Conservation (phyloP, 2,888 invertebrate species). For the Caenorhabditis sp. region DNA sequence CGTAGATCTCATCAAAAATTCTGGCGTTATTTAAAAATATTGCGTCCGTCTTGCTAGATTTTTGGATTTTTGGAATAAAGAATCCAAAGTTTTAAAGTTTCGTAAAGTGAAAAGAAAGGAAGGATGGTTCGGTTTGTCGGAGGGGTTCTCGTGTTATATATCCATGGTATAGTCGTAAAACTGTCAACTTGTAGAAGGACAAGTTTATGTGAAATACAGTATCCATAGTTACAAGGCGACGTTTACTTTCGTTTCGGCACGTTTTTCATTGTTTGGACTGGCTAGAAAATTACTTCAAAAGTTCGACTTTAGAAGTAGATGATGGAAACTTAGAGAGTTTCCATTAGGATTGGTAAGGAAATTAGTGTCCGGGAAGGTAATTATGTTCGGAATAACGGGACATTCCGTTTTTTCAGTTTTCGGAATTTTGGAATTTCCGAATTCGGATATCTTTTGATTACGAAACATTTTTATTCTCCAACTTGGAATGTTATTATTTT, state of each 20-base stretch:
- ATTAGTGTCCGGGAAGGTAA: too few relatives aligned
- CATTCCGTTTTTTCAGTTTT: too few relatives aligned
- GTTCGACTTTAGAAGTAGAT: too few relatives aligned
- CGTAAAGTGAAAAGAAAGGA: not conserved
- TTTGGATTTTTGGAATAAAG: too few relatives aligned
- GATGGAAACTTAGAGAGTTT: too few relatives aligned
- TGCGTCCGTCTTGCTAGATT: not conserved
- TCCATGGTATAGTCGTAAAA: slow-evolving; percentile 19
- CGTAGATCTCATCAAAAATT: slow-evolving; percentile 15
- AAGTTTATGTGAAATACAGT: slow-evolving; percentile 11
- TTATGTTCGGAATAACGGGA: too few relatives aligned
- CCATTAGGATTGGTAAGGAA: too few relatives aligned
- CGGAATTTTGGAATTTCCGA: too few relatives aligned
- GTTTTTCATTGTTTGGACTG: not conserved
- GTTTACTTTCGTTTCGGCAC: slow-evolving; percentile 3
- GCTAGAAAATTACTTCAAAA: too few relatives aligned
- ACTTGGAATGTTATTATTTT: too few relatives aligned
- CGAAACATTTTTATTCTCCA: too few relatives aligned
- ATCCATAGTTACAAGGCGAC: slow-evolving; percentile 5
- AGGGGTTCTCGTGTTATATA: not conserved
- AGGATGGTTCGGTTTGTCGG: not conserved
- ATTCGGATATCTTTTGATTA: too few relatives aligned
- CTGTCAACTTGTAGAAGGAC: slow-evolving; percentile 12
- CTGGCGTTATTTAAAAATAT: slow-evolving; percentile 1
- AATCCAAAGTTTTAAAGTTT: not conserved